Base-by-base conservation (phyloP, 2,113 vertebrate genomes). In the Cynocephalus volans region DNA sequence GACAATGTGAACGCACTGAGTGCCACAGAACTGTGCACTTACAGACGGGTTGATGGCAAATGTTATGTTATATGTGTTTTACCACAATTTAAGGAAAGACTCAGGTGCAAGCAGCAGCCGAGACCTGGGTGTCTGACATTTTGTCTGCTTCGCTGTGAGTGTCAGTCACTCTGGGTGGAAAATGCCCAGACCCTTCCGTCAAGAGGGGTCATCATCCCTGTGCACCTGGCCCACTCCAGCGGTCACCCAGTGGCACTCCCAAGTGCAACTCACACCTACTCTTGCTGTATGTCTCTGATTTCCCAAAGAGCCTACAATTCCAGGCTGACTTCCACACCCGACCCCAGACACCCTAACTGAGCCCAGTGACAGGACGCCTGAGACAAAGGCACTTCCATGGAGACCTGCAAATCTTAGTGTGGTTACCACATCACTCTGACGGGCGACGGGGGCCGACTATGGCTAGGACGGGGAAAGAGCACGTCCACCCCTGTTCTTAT, bases 41-140 rank as follows among this genome's bases (percentile, higher is more conserved):
- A 1, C 3, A 28, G 1, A 8, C 0, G 0, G 72, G 0, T 1
- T 15, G 12, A 41, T 0, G 8, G 62, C 4, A 15, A 58, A 3
- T 4, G 3, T 4, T 4, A 4, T 0, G 6, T 18, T 23, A 28
- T 0, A 8, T 18, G 26, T 10, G 5, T 12, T 26, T 60, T 31
- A 13, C 8, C 8, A 17, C 1, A 9, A 28, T 23, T 56, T 11
- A 33, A 87, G 17, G 24, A 17, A 28, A 24, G 60, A 19, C 60
- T 31, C 33, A 12, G 5, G 24, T 1, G 3, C 33, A 28, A 12
- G 36, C 26, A 14, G 28, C 1, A 24, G 5, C 65, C 33, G 19
- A 45, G 8, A 45, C 93, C 45, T 4, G 28, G 31, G 33, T 28
- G 18, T 17, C 13, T 0, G 36, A 3, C 8, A 3, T 7, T 31